phyloP scores from a whole-genome alignment of 2,888 invertebrate species.

The Latrodectus hesperus region DNA sequence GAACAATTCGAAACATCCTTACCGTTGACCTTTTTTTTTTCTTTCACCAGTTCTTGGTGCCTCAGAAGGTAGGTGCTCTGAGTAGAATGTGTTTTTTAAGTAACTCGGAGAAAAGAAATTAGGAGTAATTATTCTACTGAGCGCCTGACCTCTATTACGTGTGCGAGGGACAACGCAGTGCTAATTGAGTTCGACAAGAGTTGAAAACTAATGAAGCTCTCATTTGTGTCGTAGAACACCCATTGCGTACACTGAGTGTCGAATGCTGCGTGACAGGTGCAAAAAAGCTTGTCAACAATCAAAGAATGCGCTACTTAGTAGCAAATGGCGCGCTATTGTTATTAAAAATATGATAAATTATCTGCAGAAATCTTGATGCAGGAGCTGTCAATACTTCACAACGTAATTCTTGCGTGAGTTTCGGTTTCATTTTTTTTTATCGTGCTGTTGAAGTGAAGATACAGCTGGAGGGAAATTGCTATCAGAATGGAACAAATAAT shows the following conservation, averaged over 20 bases:
- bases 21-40: slow-evolving; percentile 29
- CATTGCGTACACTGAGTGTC: no score
- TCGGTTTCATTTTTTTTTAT: no score
- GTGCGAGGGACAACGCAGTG: background rate
- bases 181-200: slow-evolving; percentile 29
- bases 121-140: background rate
- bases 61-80: slow-evolving; percentile 14
- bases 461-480: no score
- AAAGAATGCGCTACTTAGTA: background rate
- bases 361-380: background rate
- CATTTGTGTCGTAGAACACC: background rate
- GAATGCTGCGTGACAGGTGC: background rate
- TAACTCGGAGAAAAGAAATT: background rate
- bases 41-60: background rate
- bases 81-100: background rate
- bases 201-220: background rate
- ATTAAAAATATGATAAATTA: background rate
- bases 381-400: no score
- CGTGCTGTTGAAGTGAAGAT: no score
- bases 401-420: no score
- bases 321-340: background rate
- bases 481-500: no score
- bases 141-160: slow-evolving; percentile 16
- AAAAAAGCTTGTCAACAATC: background rate
- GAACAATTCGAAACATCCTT: slow-evolving; percentile 35